Conservation (phyloP, 1,140 invertebrate genomes). For the Nasonia vitripennis region DNA sequence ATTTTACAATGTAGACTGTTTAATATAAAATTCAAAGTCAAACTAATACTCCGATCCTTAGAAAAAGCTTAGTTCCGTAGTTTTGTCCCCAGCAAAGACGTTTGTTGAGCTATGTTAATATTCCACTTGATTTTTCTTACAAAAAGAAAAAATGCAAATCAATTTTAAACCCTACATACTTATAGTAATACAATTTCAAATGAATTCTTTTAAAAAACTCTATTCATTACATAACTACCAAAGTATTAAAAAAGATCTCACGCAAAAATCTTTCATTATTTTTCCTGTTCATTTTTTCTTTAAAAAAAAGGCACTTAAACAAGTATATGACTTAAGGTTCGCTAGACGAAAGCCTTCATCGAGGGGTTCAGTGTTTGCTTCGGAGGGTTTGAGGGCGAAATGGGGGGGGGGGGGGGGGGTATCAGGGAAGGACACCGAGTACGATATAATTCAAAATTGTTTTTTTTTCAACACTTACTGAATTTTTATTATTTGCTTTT, state of each 20-base stretch:
- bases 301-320: slow-evolving; percentile 53
- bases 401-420: background rate
- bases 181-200: slow-evolving; percentile 44
- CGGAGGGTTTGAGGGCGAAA: slow-evolving; percentile 5
- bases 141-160: slow-evolving; percentile 41
- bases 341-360: slow-evolving; percentile 45
- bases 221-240: slow-evolving; percentile 47
- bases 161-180: slow-evolving; percentile 36
- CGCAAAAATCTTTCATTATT: slow-evolving; percentile 46
- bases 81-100: slow-evolving; percentile 13
- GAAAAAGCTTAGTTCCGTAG: slow-evolving; percentile 30
- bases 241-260: slow-evolving; percentile 49
- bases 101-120: slow-evolving; percentile 27
- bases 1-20: slow-evolving; percentile 27
- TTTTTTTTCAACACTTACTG: slow-evolving; percentile 71
- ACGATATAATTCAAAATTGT: slow-evolving; percentile 50
- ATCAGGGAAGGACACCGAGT: slow-evolving; percentile 47
- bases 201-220: slow-evolving; percentile 45
- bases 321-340: slow-evolving; percentile 50
- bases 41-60: slow-evolving; percentile 37
- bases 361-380: slow-evolving; percentile 36
- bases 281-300: slow-evolving; percentile 26
- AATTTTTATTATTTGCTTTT: slow-evolving; percentile 74
- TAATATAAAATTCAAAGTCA: slow-evolving; percentile 41
- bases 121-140: slow-evolving; percentile 39